Base-by-base conservation (phyloP, 2,888 invertebrate genomes). In the Drosophila picticornis region DNA sequence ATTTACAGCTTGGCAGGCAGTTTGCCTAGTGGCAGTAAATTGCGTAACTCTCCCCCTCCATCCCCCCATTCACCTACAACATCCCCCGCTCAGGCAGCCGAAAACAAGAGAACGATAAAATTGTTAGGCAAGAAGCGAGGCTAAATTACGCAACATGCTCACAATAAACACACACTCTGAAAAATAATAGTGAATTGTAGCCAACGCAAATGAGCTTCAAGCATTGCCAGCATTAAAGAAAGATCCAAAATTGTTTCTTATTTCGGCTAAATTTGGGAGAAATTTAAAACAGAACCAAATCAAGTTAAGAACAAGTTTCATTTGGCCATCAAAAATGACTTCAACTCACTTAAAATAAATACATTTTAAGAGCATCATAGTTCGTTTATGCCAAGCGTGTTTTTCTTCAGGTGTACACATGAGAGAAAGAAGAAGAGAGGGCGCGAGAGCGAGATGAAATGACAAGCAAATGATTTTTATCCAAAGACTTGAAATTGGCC, bases 121-220 rank as follows among this genome's bases (percentile, higher is more conserved):
- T 79, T 88, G 90, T 82, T 90, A 83, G 80, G 63, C 77, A 85
- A 90, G 77, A 81, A 78, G 65, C 75, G 66, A 60, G 60, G 82
- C 76, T 84, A 81, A 85, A 88, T 85, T 87, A 88, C 90, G 77
- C 75, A 83, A 81, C 76, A 73, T 71, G 63, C 65, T 71, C 69
- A 65, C 75, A 79, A 65, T 65, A 80, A 71, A 59, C 43, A 29
- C 29, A 57, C 51, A 56, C 40, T 56, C 27, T 38, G 13, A 38
- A 56, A 56, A 56, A 56, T 38, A 38, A 27, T 56, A 19, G 27
- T 38, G n/a, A 38, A 56, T 27, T 56, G 25, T 25, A 46, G 25
- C 4, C 25, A 46, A 27, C 36, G n/a, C 11, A 56, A 56, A 38
- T 29, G 38, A 13, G 13, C 7, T 27, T 27, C 27, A 56, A n/a